A percentile compares a stretch with the other conserved stretches of the same genome.
phyloP scores from a whole-genome alignment of 2,797 vertebrate genomes.

The Coregonus sp. region DNA sequence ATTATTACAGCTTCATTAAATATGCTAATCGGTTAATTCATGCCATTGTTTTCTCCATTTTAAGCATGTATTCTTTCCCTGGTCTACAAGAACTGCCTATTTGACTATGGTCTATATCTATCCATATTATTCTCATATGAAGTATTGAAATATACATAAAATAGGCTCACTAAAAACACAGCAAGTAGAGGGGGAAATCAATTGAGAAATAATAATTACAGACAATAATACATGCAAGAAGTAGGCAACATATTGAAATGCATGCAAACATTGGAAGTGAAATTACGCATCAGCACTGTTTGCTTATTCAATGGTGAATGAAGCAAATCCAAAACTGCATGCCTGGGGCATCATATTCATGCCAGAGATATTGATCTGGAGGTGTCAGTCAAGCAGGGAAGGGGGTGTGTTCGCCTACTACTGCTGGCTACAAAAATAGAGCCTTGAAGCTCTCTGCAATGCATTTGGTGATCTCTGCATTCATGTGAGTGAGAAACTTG shows the following conservation, averaged over 20 bases:
- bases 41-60: not conserved
- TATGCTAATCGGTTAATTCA: too few species aligned
- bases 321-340: not conserved
- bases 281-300: not conserved
- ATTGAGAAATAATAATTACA: not conserved
- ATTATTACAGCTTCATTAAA: too few species aligned
- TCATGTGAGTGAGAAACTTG: not conserved
- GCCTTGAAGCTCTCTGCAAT: not conserved
- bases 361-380: slow-evolving; percentile 15
- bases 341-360: slow-evolving; percentile 1
- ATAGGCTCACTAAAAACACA: not conserved
- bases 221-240: not conserved
- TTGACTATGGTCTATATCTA: too few species aligned
- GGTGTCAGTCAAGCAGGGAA: slow-evolving; percentile 12
- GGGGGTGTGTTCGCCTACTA: not conserved
- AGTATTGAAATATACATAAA: not conserved
- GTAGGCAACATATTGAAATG: not conserved
- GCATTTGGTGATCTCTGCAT: not conserved
- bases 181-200: not conserved
- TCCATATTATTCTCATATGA: not conserved
- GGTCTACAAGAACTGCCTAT: not conserved
- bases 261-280: too few species aligned
- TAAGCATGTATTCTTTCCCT: not conserved
- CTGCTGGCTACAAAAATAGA: not conserved
- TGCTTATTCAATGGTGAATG: not conserved